Base-by-base conservation (phyloP, 1,140 invertebrate genomes). In the Euschistus heros region DNA sequence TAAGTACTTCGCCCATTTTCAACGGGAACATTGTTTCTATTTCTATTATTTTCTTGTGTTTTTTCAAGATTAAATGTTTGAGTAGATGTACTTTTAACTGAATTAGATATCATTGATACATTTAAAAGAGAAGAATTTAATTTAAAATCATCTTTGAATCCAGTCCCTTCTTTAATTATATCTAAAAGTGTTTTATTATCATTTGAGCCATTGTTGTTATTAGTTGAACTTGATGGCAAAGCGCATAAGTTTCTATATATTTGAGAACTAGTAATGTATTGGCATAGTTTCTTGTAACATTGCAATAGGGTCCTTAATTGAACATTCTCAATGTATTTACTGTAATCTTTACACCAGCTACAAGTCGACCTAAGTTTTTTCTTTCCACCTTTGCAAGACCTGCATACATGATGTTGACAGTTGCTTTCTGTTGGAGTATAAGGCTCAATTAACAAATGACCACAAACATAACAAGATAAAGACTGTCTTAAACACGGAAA, bases 371-470 rank as follows among this genome's bases (percentile, higher is more conserved):
- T 89, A 20, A 93, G 77, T 73, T 86, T 86, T 76, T 93, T 92
- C 68, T 86, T 84, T 2, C 89, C 89, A 55, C 90, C 89, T 71
- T 86, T 81, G 74, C 92, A 94, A 5, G 75, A 74, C n/a, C 79
- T 77, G 70, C 92, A 95, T 18, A 94, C 87, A 77, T 92, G 86
- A 77, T 94, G 92, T 75, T 91, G 87, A 78, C 92, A 94, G 64
- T 83, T 83, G n/a, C 83, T 85, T 70, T 84, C 84, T 5, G 80
- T 82, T n/a, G 91, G 88, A 52, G 87, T 86, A 73, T 86, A 86
- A 2, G 92, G 91, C 73, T 90, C 86, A 57, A 86, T 85, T 54
- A 93, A 76, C 64, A 94, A 78, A 73, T 89, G 86, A 63, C 86
- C 85, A 76, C 92, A 94, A 44, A 94, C 91, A 64, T 88, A 89